Evolutionary conservation across 2,113 vertebrate genomes (phyloP).

Genomic region (Neotoma lepida): DNA sequence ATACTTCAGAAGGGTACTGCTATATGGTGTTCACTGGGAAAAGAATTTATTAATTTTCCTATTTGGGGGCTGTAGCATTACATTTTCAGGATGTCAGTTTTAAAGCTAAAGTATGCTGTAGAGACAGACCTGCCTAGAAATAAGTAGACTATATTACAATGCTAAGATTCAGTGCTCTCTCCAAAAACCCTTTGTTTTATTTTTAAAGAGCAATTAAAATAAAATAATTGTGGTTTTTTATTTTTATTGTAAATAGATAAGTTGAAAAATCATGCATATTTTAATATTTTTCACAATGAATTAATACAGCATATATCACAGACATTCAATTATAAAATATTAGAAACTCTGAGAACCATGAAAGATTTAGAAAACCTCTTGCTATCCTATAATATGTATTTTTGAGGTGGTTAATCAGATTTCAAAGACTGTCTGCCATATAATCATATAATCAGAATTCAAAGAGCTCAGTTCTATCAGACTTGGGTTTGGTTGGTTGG

Average conservation of each 20-base stretch:
- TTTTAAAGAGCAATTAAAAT: not conserved
- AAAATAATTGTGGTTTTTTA: not conserved
- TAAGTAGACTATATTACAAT: not conserved
- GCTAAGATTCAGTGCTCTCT: constrained; percentile 2
- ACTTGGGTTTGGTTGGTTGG: not conserved
- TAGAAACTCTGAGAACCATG: not conserved
- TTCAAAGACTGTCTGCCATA: constrained; percentile 45
- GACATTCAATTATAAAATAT: constrained; percentile 2
- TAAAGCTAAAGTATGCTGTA: not conserved
- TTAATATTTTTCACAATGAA: constrained; percentile 30
- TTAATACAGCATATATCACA: not conserved
- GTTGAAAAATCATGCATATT: not conserved
- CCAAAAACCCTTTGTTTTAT: not conserved
- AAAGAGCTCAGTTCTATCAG: constrained; percentile 11
- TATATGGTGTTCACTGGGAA: not conserved
- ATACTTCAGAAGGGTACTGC: not conserved
- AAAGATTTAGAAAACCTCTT: not conserved
- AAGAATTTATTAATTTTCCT: not conserved
- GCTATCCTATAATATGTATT: not conserved
- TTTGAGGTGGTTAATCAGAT: constrained; percentile 37
- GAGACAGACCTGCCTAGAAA: constrained; percentile 30
- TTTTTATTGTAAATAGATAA: constrained; percentile 30
- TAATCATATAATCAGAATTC: constrained; percentile 38
- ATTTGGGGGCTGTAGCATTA: not conserved
- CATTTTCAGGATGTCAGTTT: not conserved